phyloP scores from a whole-genome alignment of 35 echinoderm and acorn worm species.

The Diadema setosum region DNA sequence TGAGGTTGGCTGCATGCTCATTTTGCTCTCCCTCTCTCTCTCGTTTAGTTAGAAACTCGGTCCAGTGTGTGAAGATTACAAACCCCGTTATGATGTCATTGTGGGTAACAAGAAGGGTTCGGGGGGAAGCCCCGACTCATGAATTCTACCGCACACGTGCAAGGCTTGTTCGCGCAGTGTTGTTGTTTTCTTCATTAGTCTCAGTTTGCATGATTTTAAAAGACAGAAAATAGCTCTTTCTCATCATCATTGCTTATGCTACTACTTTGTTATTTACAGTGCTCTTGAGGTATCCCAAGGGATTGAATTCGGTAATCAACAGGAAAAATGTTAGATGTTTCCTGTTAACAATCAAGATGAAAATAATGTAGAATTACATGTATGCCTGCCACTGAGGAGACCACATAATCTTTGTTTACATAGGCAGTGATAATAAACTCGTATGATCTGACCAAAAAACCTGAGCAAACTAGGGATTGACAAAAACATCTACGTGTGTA shows the following conservation, averaged over 20 bases:
- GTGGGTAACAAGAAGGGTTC: background rate
- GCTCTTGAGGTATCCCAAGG: background rate
- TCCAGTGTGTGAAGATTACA: slow-evolving; percentile 1
- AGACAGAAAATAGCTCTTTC: background rate
- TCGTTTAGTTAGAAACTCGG: background rate
- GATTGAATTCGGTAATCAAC: background rate
- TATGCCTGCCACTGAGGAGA: too few relatives aligned
- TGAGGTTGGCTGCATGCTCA: too few relatives aligned
- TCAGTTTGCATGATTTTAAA: background rate
- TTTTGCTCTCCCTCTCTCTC: background rate
- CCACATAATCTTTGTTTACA: too few relatives aligned
- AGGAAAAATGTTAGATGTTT: too few relatives aligned
- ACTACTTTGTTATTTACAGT: background rate
- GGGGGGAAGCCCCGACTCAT: background rate
- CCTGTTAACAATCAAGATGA: too few relatives aligned
- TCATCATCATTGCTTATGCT: background rate
- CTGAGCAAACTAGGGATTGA: too few relatives aligned
- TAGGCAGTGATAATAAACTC: too few relatives aligned
- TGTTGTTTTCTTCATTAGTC: background rate
- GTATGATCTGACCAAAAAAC: too few relatives aligned
- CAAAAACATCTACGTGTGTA: too few relatives aligned
- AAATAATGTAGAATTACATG: too few relatives aligned
- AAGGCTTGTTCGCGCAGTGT: background rate
- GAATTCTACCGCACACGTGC: background rate
- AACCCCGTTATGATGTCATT: background rate